Evolutionary conservation across 1,140 invertebrate genomes (phyloP), one percentile per base, ranked within the genome.

Genomic region (Agraylea sexmaculata): DNA sequence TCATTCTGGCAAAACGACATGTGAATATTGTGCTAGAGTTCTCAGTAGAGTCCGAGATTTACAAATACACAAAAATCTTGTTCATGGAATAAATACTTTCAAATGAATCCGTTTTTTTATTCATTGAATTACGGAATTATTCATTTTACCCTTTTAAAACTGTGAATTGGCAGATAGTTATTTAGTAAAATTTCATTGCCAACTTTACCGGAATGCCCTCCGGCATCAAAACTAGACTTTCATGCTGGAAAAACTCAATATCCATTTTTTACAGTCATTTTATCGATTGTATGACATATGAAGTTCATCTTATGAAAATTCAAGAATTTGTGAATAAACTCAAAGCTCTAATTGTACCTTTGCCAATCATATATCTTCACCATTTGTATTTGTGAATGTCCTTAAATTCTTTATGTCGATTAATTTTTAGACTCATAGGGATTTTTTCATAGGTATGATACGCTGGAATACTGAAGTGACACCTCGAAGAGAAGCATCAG

Each of bases 241-340:
- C 81, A 85, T 55, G 78, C 77, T 35, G 81, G 81, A 22, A 78
- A 82, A 59, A 82, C 74, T 6, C 69, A 69, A 51, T 77, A 73
- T 43, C 71, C 71, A 17, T 69, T 74, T 43, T 77, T 74, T 68
- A 22, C 64, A 71, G 37, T 72, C 73, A 37, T 73, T 77, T 52
- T 75, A 71, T 52, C 60, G 74, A 35, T 74, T 69, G 46, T 76
- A 77, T 54, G 72, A 75, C 42, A 74, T 75, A 72, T 70, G 69
- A 47, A 66, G 68, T 45, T n/a, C 74, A 77, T 46, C 57, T 75
- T 20, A 60, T 69, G 53, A 66, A 68, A 47, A 74, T 75, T 52
- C 74, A 75, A 53, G n/a, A n/a, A n/a, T n/a, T n/a, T n/a, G n/a
- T n/a, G n/a, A n/a, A n/a, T n/a, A n/a, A n/a, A n/a, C n/a, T n/a